phyloP scores from a whole-genome alignment of 1,140 invertebrate species.

The Steinernema feltiae region DNA sequence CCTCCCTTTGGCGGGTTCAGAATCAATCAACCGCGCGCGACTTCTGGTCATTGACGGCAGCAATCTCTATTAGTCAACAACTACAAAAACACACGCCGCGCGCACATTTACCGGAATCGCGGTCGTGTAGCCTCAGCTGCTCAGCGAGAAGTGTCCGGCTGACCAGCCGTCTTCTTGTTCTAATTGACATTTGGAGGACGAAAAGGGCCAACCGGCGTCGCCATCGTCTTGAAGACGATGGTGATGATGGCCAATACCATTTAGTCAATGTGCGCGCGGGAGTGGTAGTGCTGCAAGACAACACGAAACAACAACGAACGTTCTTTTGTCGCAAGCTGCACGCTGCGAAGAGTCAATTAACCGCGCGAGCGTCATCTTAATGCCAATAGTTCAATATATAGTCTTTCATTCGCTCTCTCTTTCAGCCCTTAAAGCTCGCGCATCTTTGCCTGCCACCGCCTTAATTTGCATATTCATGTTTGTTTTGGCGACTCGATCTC shows the following conservation, averaged over 20 bases:
- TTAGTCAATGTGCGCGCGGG: not conserved
- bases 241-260: not conserved
- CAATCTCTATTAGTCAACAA: not conserved
- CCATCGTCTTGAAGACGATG: not conserved
- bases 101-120: constrained; percentile 11
- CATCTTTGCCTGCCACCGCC: not conserved
- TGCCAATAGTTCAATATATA: not conserved
- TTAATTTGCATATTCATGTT: constrained; percentile 12
- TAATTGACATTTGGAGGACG: constrained; percentile 13
- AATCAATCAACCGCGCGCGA: not conserved
- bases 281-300: too few relatives aligned
- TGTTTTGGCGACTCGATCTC: constrained; percentile 3
- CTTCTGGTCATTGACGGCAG: not conserved
- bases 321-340: too few relatives aligned
- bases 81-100: not conserved
- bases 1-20: not conserved
- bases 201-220: not conserved
- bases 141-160: not conserved
- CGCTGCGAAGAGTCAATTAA: not conserved
- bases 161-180: not conserved
- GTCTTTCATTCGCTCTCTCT: not conserved
- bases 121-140: constrained; percentile 13
- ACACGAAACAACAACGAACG: too few relatives aligned
- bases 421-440: not conserved
- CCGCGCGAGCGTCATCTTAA: not conserved